Evolutionary conservation across 1,140 invertebrate genomes (phyloP), one percentile per base, ranked within the genome.

Genomic region (Carposina sasakii): DNA sequence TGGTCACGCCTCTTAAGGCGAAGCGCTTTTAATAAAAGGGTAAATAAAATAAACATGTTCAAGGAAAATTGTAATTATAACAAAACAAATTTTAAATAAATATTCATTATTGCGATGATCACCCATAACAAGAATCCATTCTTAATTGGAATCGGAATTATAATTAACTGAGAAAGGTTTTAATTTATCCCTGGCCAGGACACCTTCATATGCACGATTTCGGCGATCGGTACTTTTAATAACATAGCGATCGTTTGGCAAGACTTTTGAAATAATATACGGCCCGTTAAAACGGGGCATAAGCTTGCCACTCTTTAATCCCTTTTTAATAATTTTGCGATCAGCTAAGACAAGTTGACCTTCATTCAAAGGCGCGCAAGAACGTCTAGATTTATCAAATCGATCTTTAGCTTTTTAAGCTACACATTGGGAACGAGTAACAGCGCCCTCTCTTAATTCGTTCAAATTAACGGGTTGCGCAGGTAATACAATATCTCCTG

Each of bases 231-330:
- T 48, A 16, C 58, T 48, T n/a, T 33, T 33, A 2, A 67, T 41
- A 19, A 64, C 31, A 42, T 61, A 63, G 17, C 58, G 45, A 43
- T 63, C 49, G 19, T 61, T 57, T 3, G 42, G 23, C 6, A 62
- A 36, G 15, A 53, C 50, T 37, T 52, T 54, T 4, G 9, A n/a
- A 9, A 64, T 26, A 19, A 36, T 24, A 51, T 58, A 63, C 0
- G 61, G 60, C 19, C 60, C 60, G 23, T 52, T 51, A 22, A 39
- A 63, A 20, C 55, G 48, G 3, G 60, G 54, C 3, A 61, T 23
- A 9, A 62, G 28, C 21, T 64, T 62, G 9, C 34, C 50, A 43
- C 57, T 60, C 12, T 22, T 31, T 45, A 45, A n/a, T 3, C 43
- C 43, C 19, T 22, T 33, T 33, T 31, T 45, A 19, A 45, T 22